Base-by-base conservation (phyloP, 1,140 invertebrate genomes). In the Atopsyche davidsoni region DNA sequence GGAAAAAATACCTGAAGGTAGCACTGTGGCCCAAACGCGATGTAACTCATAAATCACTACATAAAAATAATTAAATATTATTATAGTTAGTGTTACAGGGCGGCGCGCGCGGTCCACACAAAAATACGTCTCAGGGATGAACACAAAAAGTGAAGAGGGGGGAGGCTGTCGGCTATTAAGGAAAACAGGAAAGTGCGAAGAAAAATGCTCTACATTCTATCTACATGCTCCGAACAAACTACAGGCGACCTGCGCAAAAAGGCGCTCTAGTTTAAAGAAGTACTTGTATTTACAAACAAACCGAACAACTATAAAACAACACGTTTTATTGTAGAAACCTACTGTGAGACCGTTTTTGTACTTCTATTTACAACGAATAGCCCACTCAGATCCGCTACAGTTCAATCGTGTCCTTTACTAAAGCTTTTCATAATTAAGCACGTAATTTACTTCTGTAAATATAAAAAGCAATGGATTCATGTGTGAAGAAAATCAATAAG, bases 141-240 rank as follows among this genome's bases (percentile, higher is more conserved):
- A n/a, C n/a, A n/a, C n/a, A n/a, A n/a, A n/a, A n/a, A n/a, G n/a
- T n/a, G n/a, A n/a, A n/a, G n/a, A n/a, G n/a, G n/a, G n/a, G n/a
- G n/a, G n/a, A 34, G 32, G 16, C 32, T 13, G 16, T 13, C 32
- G 32, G 34, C 47, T 50, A 50, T 50, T 50, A 50, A 50, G 47
- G 16, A 50, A 48, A 50, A 50, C 38, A 24, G 39, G 47, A 50
- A 50, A 50, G 42, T 50, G 39, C 28, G 17, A 32, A 38, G 23
- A 28, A 50, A 50, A 39, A 48, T 21, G 28, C 19, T 23, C 41
- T 43, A 34, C 16, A n/a, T 25, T 7, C 4, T n/a, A 17, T 17
- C 4, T 36, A 36, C 35, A 36, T n/a, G 6, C 35, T 7, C n/a
- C n/a, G 25, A 7, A 31, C 25, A 31, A 7, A 31, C 7, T 31